Evolutionary conservation across 2,113 vertebrate species (phyloP), one percentile per base, ranked within the genome.

Genomic region (Haemorhous mexicanus): DNA sequence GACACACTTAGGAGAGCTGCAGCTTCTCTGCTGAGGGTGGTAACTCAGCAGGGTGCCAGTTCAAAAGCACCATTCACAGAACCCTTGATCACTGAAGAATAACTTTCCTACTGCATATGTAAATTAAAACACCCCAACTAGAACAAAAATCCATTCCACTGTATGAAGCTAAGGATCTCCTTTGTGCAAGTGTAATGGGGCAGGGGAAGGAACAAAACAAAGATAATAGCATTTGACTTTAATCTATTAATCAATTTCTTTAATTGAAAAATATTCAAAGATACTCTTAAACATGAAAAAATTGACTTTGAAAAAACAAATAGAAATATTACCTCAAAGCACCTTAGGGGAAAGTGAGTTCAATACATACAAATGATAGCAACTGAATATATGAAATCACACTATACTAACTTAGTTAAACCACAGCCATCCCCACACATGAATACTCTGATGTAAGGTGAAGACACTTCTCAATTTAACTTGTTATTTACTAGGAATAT

Each of bases 151-250:
- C 35, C 16, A 46, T 49, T 70, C 46, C 17, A 44, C 12, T 43
- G 3, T 20, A 15, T 1, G 2, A 75, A 70, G 13, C 13, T 13
- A 62, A 70, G 37, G 28, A 67, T 28, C 9, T 33, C 32, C 15
- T 62, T 26, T 15, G 17, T 5, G 16, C 6, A 3, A 0, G 0
- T 3, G 8, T 24, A 22, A 67, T 17, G 7, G 13, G 23, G 39
- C 32, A 64, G 20, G 5, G 10, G 6, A 2, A 68, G 3, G 17
- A 84, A 68, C 8, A 33, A 17, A 50, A 75, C 10, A 75, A n/a
- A 49, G 53, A 35, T 9, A 63, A 5, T 18, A 47, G 61, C 0
- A 1, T 55, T 49, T 76, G 33, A 39, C 44, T 86, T 15, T 9
- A 91, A 89, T 27, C 35, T 63, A 76, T 67, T 33, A 62, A 33